Percentiles rank a stretch among this genome's conserved stretches.
phyloP scores from a whole-genome alignment of 2,888 invertebrate genomes.

The Acanthosepion pharaonis region DNA sequence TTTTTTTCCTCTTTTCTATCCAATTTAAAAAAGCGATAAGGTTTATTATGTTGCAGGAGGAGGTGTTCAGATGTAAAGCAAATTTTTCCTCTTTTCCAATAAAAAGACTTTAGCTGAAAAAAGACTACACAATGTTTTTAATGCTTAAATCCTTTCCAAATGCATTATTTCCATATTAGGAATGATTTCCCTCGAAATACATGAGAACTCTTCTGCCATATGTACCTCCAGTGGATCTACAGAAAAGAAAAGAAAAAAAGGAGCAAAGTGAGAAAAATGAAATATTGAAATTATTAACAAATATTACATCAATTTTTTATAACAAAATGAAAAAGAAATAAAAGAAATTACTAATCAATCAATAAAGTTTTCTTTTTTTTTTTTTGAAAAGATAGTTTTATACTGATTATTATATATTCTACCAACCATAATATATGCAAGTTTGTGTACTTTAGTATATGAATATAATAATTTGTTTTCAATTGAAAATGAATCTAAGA shows the following conservation, averaged over 20 bases:
- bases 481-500: neutral
- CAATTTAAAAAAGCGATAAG: neutral
- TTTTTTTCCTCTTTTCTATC: neutral
- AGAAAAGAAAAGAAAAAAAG: neutral
- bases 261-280: neutral
- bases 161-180: conserved; percentile 43
- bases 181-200: conserved; percentile 33
- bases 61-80: neutral
- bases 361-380: too few species aligned
- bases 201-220: conserved; percentile 39
- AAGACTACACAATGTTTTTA: neutral
- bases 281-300: neutral
- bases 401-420: neutral
- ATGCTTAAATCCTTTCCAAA: conserved; percentile 35
- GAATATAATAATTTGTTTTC: neutral
- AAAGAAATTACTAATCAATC: neutral
- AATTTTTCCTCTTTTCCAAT: neutral
- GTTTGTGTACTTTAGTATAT: neutral
- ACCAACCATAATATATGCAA: neutral
- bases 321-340: neutral
- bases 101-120: neutral
- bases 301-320: neutral
- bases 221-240: conserved; percentile 38
- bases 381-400: neutral
- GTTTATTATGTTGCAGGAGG: neutral